Conservation (phyloP, 2,888 invertebrate species). For the Nomada goodeniana region DNA sequence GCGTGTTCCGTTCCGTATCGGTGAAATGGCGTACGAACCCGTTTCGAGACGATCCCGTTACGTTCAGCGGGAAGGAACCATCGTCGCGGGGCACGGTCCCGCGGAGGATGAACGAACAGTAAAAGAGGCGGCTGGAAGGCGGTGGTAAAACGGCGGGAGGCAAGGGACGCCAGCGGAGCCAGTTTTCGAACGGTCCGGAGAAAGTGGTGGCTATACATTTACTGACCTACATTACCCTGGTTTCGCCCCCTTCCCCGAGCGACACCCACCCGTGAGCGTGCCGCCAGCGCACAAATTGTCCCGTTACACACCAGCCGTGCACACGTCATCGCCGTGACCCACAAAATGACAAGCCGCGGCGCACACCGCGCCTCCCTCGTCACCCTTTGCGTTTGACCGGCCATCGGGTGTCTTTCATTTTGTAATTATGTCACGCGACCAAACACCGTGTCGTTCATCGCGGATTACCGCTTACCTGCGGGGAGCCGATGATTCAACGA, state of each 20-base stretch:
- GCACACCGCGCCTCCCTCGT: slow-evolving; percentile 15
- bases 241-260: slow-evolving; percentile 48
- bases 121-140: slow-evolving; percentile 11
- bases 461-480: no score
- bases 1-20: slow-evolving; percentile 34
- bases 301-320: slow-evolving; percentile 70
- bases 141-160: slow-evolving; percentile 7
- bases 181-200: slow-evolving; percentile 83
- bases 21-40: slow-evolving; percentile 66
- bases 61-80: slow-evolving; percentile 67
- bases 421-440: slow-evolving; percentile 66
- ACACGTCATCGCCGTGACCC: slow-evolving; percentile 76
- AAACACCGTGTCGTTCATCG: background rate
- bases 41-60: slow-evolving; percentile 78
- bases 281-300: slow-evolving; percentile 73
- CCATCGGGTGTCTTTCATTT: slow-evolving; percentile 48
- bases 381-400: background rate
- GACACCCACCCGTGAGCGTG: slow-evolving; percentile 67
- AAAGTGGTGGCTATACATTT: slow-evolving; percentile 82
- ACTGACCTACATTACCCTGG: slow-evolving; percentile 83
- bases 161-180: slow-evolving; percentile 67
- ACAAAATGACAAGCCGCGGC: slow-evolving; percentile 68
- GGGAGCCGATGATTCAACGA: no score
- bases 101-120: slow-evolving; percentile 38
- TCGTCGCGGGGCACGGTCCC: slow-evolving; percentile 20